Percentiles rank a stretch among this genome's conserved stretches.
These are phyloP conservation scores for Elgonia sp. DNA, from an alignment of 2,888 invertebrate genomes.

Conservation along the genomic window DNA sequence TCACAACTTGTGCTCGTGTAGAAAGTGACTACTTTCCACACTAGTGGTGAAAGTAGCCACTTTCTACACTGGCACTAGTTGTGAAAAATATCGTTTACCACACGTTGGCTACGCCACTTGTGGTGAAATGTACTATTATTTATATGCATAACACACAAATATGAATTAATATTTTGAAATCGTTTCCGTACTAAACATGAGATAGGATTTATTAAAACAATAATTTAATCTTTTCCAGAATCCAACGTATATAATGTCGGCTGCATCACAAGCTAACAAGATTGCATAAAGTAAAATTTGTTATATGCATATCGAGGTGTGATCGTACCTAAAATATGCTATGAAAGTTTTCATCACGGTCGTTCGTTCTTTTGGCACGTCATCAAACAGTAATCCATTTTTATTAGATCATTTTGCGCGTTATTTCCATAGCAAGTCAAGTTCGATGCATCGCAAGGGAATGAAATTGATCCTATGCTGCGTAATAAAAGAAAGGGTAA, in stretches of 20 bases:
- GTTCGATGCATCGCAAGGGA: constrained; percentile 58
- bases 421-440: constrained; percentile 67
- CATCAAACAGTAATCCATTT: constrained; percentile 63
- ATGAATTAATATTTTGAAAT: no score
- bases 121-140: no score
- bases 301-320: constrained; percentile 37
- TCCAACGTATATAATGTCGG: background rate
- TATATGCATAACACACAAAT: no score
- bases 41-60: no score
- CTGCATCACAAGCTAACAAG: background rate
- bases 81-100: no score
- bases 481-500: constrained; percentile 69
- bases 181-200: no score
- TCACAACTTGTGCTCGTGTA: no score
- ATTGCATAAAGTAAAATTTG: constrained; percentile 25
- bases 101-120: no score
- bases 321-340: constrained; percentile 55
- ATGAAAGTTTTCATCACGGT: constrained; percentile 64
- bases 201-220: background rate
- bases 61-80: no score
- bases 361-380: constrained; percentile 56
- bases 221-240: background rate
- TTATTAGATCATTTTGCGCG: constrained; percentile 65
- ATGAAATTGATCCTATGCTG: constrained; percentile 66
- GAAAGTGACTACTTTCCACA: no score